Conservation (phyloP, 2,797 vertebrate genomes). For the Discoglossus pictus region DNA sequence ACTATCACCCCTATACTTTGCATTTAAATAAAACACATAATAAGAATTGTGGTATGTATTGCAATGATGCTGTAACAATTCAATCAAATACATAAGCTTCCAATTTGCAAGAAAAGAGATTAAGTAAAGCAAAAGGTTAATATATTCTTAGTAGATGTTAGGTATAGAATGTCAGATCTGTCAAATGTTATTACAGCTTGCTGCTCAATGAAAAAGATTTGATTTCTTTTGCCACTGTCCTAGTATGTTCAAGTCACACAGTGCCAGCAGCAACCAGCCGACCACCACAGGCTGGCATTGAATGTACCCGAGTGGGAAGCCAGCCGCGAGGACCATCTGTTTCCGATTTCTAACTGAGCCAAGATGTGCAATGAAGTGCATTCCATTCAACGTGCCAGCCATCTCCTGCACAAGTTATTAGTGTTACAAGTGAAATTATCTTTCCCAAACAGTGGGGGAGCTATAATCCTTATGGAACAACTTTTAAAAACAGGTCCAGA, state of each 20-base stretch:
- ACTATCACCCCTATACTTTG: too few relatives aligned
- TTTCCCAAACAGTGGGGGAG: conserved; percentile 80
- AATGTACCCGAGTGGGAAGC: conserved; percentile 78
- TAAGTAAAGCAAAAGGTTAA: conserved; percentile 81
- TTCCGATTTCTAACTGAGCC: conserved; percentile 82
- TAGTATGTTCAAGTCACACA: conserved; percentile 81
- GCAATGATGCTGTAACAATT: too few relatives aligned
- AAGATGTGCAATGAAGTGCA: conserved; percentile 83
- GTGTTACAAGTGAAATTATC: conserved; percentile 83
- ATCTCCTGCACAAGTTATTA: conserved; percentile 77
- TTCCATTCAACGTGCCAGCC: conserved; percentile 72
- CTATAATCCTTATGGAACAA: conserved; percentile 74
- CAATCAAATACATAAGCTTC: conserved; percentile 39
- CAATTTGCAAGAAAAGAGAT: conserved; percentile 65
- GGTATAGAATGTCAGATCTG: conserved; percentile 84
- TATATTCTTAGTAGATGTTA: conserved; percentile 81
- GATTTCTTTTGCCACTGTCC: conserved; percentile 83
- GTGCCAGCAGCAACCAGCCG: conserved; percentile 86
- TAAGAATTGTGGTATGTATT: too few relatives aligned
- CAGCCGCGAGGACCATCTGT: conserved; percentile 93
- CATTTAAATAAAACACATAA: too few relatives aligned
- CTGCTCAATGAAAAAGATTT: conserved; percentile 80
- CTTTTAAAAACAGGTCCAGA: conserved; percentile 52
- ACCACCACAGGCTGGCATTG: conserved; percentile 84
- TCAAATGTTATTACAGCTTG: conserved; percentile 81